Conservation (phyloP, 1,140 invertebrate species). For the Drosophila setifemur region DNA sequence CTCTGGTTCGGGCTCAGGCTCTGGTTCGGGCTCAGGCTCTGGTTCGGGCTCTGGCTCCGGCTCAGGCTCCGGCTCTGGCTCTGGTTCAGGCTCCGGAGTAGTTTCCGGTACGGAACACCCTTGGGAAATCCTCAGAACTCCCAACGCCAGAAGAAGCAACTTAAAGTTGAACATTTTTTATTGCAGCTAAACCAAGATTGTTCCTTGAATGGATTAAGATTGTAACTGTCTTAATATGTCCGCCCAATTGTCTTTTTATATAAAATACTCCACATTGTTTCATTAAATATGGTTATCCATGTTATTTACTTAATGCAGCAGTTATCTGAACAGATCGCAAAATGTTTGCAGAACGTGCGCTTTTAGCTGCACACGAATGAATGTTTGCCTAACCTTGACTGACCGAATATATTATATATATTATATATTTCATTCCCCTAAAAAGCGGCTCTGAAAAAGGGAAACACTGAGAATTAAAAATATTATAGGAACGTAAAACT, state of each 20-base stretch:
- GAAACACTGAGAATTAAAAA: no score
- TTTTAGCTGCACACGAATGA: not conserved
- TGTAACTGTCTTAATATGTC: not conserved
- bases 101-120: no score
- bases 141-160: not conserved
- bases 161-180: slow-evolving; percentile 1
- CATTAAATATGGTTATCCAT: not conserved
- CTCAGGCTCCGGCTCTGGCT: not conserved
- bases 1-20: no score
- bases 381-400: slow-evolving; percentile 21
- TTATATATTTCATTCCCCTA: no score
- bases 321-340: not conserved
- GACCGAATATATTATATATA: no score
- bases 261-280: slow-evolving; percentile 1
- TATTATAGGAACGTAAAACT: not conserved
- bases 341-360: slow-evolving; percentile 28
- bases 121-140: not conserved
- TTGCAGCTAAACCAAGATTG: not conserved
- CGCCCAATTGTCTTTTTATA: not conserved
- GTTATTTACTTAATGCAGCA: not conserved
- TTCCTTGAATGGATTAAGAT: not conserved
- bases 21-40: not conserved
- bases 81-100: not conserved
- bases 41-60: not conserved
- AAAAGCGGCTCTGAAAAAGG: slow-evolving; percentile 2